A percentile compares a stretch with the other conserved stretches of the same genome.
Evolutionary conservation across 2,113 vertebrate species (phyloP).

Genomic region (Rynchops niger): DNA sequence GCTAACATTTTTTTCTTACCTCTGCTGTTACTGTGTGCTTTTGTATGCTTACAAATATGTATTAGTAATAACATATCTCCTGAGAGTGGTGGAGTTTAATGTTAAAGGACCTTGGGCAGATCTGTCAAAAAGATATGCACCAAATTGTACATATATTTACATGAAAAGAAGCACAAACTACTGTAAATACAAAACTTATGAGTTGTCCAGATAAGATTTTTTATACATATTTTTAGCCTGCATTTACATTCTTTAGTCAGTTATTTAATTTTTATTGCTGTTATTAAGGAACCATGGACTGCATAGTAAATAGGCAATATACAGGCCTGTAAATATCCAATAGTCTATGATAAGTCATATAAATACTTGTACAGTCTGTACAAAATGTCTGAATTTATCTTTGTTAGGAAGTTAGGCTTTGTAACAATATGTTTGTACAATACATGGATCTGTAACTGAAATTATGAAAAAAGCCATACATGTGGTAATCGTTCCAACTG

Average conservation of each 20-base stretch:
- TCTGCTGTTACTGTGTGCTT: not conserved
- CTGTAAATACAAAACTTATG: not conserved
- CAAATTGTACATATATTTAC: not conserved
- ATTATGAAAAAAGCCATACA: rapidly evolving
- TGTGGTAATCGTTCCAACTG: not conserved
- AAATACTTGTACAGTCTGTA: not conserved
- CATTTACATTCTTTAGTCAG: not conserved
- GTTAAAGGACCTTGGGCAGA: not conserved
- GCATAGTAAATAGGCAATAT: not conserved
- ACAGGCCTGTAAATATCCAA: not conserved
- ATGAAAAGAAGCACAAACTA: not conserved
- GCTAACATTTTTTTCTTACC: not conserved
- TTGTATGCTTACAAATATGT: not conserved
- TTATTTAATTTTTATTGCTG: not conserved
- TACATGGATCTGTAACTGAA: not conserved
- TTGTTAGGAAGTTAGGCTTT: not conserved
- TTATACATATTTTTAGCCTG: not conserved
- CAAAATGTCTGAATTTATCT: not conserved
- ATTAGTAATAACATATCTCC: not conserved
- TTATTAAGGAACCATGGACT: not conserved
- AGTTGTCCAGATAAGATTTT: not conserved
- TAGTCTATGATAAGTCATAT: not conserved
- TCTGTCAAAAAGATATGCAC: not conserved
- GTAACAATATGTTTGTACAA: not conserved
- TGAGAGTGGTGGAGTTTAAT: not conserved